Base-by-base conservation (phyloP, 2,888 invertebrate species). In the Drosophila flavopinicola region DNA sequence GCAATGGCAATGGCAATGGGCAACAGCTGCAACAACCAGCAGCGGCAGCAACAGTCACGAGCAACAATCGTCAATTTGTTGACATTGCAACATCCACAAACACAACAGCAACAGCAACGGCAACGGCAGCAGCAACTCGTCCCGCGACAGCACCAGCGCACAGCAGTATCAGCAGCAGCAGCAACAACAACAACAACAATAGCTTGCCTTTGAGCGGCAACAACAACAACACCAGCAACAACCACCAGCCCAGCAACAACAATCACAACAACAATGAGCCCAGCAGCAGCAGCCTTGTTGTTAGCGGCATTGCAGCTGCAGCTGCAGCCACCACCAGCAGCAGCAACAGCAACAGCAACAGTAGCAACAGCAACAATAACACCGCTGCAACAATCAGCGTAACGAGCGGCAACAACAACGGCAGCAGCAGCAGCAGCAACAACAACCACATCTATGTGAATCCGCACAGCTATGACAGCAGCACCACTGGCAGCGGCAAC, bases 371-470 rank as follows among this genome's bases (percentile, higher is more conserved):
- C 63, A 25, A 1, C 44, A 39, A 20, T 7, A 37, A 29, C 15
- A 42, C 20, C 2, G 20, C 20, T 20, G 20, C 20, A 20, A 20
- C 20, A 20, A 20, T 20, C 2, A 20, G 20, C 20, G 4, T 4
- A 20, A 20, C 20, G 2, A 20, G 15, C 32, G 23, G 15, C 51
- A 11, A 24, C 54, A 29, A 6, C 11, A 37, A 6, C n/a, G n/a
- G n/a, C 44, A 41, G 3, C 60, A 59, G 27, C 71, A 57, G 13
- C 49, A 58, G 17, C 49, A 44, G 1, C 49, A 90, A 90, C 80
- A 90, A 90, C 73, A 90, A 90, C 56, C 90, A 90, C 76, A 89
- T 90, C 57, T 90, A 90, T 73, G 88, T 90, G 45, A 90, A 90
- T 83, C 90, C 90, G 1, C 88, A 90, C 51, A 88, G 90, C 54